Evolutionary conservation across 2,888 invertebrate genomes (phyloP).

Genomic region (Erebia palarica): DNA sequence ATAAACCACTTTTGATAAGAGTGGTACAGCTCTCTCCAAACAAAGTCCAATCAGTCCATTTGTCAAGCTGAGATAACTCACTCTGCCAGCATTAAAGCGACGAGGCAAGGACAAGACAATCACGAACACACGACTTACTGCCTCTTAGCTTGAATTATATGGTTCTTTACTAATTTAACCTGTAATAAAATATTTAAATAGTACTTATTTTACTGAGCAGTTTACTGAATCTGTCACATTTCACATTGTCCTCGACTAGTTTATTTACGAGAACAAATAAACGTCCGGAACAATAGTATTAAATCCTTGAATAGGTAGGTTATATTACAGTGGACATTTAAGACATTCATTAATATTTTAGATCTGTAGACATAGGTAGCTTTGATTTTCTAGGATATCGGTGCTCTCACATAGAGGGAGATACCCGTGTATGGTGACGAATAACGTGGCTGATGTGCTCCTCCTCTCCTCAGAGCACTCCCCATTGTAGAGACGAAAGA

Average conservation of each 20-base stretch:
- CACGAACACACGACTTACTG: constrained; percentile 49
- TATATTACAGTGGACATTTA: not conserved
- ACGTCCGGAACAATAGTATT: not conserved
- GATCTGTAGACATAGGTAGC: too few relatives aligned
- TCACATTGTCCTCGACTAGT: not conserved
- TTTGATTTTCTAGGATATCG: too few relatives aligned
- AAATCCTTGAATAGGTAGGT: not conserved
- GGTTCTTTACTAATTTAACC: constrained; percentile 19
- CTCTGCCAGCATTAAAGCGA: constrained; percentile 45
- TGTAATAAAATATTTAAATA: constrained; percentile 11
- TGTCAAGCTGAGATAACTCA: constrained; percentile 55
- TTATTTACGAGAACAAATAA: constrained; percentile 3
- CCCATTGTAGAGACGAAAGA: too few relatives aligned
- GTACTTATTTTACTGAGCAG: not conserved
- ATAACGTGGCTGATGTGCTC: too few relatives aligned
- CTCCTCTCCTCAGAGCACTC: too few relatives aligned
- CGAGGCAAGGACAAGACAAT: constrained; percentile 57
- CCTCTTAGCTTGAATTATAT: constrained; percentile 30
- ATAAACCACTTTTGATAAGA: too few relatives aligned
- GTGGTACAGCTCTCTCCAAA: constrained; percentile 11
- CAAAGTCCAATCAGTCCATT: constrained; percentile 47
- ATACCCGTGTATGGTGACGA: too few relatives aligned
- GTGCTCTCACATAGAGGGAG: too few relatives aligned
- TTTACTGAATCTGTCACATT: constrained; percentile 13
- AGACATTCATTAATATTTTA: not conserved